phyloP scores from a whole-genome alignment of 2,797 vertebrate species.

The Cirrhinus mrigala region DNA sequence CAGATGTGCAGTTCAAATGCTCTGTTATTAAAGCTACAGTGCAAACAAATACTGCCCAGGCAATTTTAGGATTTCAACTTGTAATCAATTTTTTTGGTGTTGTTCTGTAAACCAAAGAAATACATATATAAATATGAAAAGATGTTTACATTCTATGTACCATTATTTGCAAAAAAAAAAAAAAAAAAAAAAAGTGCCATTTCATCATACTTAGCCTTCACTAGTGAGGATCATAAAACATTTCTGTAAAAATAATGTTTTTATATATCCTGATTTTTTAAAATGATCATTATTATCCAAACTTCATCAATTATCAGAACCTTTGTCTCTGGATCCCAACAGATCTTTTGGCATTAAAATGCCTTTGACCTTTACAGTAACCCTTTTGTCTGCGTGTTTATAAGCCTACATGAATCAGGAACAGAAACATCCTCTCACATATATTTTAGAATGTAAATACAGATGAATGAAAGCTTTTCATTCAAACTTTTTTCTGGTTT shows the following conservation, averaged over 20 bases:
- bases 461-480: too few species aligned
- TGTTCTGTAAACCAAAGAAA: background rate
- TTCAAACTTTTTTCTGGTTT: background rate
- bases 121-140: background rate
- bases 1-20: background rate
- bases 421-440: background rate
- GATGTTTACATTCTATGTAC: background rate
- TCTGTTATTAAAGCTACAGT: background rate
- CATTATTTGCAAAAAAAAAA: too few species aligned
- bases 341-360: background rate
- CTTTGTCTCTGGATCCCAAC: background rate
- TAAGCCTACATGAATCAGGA: background rate
- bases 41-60: background rate
- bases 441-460: background rate
- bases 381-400: background rate
- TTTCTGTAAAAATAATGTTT: too few species aligned
- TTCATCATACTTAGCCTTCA: background rate
- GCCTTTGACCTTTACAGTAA: slow-evolving; percentile 1
- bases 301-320: background rate
- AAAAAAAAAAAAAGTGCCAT: background rate
- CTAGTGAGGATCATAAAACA: too few species aligned
- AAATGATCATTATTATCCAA: background rate
- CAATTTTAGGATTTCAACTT: background rate
- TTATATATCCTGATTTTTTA: background rate
- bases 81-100: background rate